Percentiles rank a stretch among this genome's conserved stretches.
Conservation (phyloP, 92 coral and sea anemone genomes). For the Scolanthus callimorphus region DNA sequence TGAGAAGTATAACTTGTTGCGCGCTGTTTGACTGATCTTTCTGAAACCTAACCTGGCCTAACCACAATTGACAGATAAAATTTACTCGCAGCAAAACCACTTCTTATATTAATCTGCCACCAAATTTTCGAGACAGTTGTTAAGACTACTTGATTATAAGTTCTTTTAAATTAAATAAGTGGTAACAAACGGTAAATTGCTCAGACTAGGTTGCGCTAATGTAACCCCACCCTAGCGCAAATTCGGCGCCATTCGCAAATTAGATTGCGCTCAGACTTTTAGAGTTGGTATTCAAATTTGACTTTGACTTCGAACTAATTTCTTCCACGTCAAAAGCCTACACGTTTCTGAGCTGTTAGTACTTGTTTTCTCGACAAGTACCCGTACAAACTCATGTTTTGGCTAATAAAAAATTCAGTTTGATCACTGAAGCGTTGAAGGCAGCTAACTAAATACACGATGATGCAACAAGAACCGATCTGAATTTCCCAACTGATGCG, state of each 20-base stretch:
- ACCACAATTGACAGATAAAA: slow-evolving; percentile 13
- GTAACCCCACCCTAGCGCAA: slow-evolving; percentile 25
- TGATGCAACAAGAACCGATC: slow-evolving; percentile 18
- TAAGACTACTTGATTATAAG: background rate
- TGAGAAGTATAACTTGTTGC: too few relatives aligned
- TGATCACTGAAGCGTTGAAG: slow-evolving; percentile 69
- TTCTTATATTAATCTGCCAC: slow-evolving; percentile 14
- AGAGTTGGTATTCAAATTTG: background rate
- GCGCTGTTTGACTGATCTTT: too few relatives aligned
- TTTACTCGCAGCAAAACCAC: slow-evolving; percentile 19
- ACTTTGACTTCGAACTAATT: background rate
- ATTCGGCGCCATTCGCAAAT: background rate
- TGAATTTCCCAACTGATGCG: slow-evolving; percentile 11
- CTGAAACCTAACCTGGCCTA: slow-evolving; percentile 3
- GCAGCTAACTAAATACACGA: slow-evolving; percentile 82
- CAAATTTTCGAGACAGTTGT: background rate
- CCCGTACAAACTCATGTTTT: too few relatives aligned
- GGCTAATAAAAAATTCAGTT: slow-evolving; percentile 80
- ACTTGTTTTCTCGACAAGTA: background rate
- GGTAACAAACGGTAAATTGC: background rate
- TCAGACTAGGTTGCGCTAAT: background rate
- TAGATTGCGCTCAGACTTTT: background rate
- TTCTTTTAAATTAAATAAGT: background rate
- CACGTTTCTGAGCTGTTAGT: slow-evolving; percentile 22
- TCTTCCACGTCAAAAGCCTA: slow-evolving; percentile 25